These are phyloP conservation scores for Clepsis dumicolana DNA, from an alignment of 2,888 invertebrate genomes.

Conservation along the genomic window DNA sequence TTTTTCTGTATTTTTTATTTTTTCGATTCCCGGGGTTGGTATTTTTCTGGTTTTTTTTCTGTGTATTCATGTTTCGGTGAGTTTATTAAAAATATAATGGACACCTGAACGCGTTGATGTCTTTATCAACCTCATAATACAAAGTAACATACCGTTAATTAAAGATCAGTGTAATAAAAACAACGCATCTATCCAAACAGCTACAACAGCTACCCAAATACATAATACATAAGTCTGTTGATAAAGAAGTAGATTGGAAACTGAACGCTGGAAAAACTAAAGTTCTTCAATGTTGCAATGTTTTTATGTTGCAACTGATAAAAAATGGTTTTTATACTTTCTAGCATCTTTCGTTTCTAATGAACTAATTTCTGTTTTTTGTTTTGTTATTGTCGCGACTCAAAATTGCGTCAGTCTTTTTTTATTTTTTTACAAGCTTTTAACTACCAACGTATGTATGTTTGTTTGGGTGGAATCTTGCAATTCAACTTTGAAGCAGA, in stretches of 20 bases:
- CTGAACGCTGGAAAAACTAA: slow-evolving; percentile 12
- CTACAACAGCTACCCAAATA: slow-evolving; percentile 28
- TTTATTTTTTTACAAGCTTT: no score
- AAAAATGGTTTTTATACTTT: background rate
- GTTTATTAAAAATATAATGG: no score
- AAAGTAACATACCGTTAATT: background rate
- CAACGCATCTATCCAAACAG: background rate
- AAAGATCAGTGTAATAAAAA: slow-evolving; percentile 7
- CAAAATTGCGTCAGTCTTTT: no score
- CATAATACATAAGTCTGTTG: slow-evolving; percentile 36
- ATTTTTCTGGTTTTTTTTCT: no score
- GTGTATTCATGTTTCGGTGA: no score
- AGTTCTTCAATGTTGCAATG: slow-evolving; percentile 1
- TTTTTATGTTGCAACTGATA: background rate
- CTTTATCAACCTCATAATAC: background rate
- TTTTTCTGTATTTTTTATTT: no score
- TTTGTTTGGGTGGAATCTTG: no score
- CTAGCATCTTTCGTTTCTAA: background rate
- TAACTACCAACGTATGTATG: no score
- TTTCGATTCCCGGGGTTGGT: no score
- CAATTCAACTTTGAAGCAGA: no score
- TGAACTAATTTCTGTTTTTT: background rate
- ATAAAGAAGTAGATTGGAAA: slow-evolving; percentile 20
- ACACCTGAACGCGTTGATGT: background rate
- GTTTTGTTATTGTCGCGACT: background rate